Evolutionary conservation across 2,888 invertebrate genomes (phyloP).

Genomic region (Harpagoxenus sublaevis): DNA sequence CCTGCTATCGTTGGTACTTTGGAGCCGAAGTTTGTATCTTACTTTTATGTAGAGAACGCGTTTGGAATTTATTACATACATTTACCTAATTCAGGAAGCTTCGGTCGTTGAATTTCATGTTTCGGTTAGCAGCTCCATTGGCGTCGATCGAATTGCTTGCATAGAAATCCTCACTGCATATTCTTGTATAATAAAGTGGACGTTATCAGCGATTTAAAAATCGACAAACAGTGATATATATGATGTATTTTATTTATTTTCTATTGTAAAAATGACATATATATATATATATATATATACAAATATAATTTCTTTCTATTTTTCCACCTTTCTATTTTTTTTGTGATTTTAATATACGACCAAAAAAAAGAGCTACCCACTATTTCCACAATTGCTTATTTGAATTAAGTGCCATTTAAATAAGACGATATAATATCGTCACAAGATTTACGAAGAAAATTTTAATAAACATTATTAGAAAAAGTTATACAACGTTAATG

Average conservation of each 20-base stretch:
- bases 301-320: too few species aligned
- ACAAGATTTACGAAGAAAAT: not conserved
- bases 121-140: not conserved
- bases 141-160: constrained; percentile 15
- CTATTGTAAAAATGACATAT: not conserved
- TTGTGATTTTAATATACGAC: not conserved
- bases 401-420: not conserved
- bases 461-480: not conserved
- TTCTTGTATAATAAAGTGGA: not conserved
- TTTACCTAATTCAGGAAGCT: constrained; percentile 45
- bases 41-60: constrained; percentile 44
- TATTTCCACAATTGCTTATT: not conserved
- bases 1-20: constrained; percentile 51
- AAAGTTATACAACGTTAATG: not conserved
- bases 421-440: not conserved
- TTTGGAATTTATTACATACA: constrained; percentile 49
- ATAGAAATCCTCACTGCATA: not conserved
- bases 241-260: not conserved
- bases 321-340: not conserved
- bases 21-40: constrained; percentile 50
- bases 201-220: not conserved
- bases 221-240: not conserved
- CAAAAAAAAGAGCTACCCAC: not conserved
- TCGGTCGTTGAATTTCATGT: constrained; percentile 53
- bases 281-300: not conserved